A percentile compares a stretch with the other conserved stretches of the same genome.
Conservation (phyloP, 1,140 invertebrate species). For the Drosophila virilis region DNA sequence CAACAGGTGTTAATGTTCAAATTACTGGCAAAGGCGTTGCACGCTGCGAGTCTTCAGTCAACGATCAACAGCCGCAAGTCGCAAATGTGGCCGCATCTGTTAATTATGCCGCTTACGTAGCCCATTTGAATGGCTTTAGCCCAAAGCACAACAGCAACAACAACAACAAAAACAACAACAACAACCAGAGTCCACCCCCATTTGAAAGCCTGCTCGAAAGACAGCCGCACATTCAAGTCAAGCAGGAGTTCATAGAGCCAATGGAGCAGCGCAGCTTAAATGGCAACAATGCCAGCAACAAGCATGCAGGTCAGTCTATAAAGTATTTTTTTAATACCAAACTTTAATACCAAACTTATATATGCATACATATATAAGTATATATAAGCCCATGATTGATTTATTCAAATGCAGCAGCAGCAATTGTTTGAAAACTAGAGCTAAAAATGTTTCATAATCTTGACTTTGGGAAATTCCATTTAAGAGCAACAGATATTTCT, state of each 20-base stretch:
- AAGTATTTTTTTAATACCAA: neutral
- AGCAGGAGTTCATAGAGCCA: constrained; percentile 76
- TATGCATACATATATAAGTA: too few species aligned
- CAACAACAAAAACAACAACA: constrained; percentile 34
- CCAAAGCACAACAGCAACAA: constrained; percentile 63
- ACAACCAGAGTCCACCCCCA: constrained; percentile 5
- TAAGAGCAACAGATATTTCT: too few species aligned
- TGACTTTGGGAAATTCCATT: too few species aligned
- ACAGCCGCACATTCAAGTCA: constrained; percentile 74
- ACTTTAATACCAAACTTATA: too few species aligned
- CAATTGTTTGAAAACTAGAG: too few species aligned
- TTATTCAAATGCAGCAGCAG: too few species aligned
- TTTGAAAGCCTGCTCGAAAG: constrained; percentile 53
- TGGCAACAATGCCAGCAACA: constrained; percentile 18
- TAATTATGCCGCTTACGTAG: constrained; percentile 77
- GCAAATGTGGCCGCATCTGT: constrained; percentile 45
- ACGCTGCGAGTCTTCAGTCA: constrained; percentile 52
- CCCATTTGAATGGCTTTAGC: constrained; percentile 81
- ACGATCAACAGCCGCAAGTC: constrained; percentile 61
- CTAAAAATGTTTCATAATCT: too few species aligned
- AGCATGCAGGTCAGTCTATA: constrained; percentile 24
- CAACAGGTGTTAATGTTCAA: constrained; percentile 81
- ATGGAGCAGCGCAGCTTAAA: constrained; percentile 25
- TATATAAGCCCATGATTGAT: too few species aligned
- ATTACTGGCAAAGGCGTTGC: constrained; percentile 78